Percentiles rank a stretch among this genome's conserved stretches.
Evolutionary conservation across 2,888 invertebrate genomes (phyloP).

Genomic region (Tetropium fuscum): DNA sequence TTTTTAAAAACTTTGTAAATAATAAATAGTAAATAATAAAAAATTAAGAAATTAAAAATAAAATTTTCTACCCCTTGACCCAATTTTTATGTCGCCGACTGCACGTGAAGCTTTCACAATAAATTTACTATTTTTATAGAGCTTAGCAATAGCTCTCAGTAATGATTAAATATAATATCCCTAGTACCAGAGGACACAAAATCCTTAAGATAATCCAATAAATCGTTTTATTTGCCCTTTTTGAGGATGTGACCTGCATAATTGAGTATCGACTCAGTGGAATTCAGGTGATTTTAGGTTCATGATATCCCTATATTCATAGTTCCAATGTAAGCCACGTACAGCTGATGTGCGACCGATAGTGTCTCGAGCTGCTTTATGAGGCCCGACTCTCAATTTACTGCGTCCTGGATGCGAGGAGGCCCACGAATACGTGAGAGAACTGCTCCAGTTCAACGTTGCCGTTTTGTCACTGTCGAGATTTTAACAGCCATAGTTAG

Average conservation of each 20-base stretch:
- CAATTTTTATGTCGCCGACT: too few relatives aligned
- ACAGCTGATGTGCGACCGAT: conserved; percentile 63
- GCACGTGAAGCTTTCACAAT: too few relatives aligned
- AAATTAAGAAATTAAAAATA: too few relatives aligned
- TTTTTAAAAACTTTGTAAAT: too few relatives aligned
- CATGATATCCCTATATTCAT: conserved; percentile 55
- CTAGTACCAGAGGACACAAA: conserved; percentile 33
- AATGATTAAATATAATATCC: conserved; percentile 22
- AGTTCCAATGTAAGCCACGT: conserved; percentile 64
- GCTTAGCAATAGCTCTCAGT: background rate
- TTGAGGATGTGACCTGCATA: conserved; percentile 39
- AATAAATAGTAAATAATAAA: too few relatives aligned
- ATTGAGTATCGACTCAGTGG: conserved; percentile 34
- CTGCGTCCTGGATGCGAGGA: conserved; percentile 56
- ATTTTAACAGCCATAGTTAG: conserved; percentile 34
- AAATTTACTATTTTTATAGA: background rate
- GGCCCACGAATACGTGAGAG: conserved; percentile 60
- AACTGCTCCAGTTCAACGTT: conserved; percentile 56
- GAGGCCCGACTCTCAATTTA: conserved; percentile 62
- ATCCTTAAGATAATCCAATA: conserved; percentile 32
- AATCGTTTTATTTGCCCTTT: conserved; percentile 34
- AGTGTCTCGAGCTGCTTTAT: conserved; percentile 65
- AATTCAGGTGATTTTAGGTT: conserved; percentile 36
- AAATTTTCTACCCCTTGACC: too few relatives aligned
- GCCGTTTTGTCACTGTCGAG: conserved; percentile 59